phyloP scores from a whole-genome alignment of 2,888 invertebrate species.

The Pollenia angustigena region DNA sequence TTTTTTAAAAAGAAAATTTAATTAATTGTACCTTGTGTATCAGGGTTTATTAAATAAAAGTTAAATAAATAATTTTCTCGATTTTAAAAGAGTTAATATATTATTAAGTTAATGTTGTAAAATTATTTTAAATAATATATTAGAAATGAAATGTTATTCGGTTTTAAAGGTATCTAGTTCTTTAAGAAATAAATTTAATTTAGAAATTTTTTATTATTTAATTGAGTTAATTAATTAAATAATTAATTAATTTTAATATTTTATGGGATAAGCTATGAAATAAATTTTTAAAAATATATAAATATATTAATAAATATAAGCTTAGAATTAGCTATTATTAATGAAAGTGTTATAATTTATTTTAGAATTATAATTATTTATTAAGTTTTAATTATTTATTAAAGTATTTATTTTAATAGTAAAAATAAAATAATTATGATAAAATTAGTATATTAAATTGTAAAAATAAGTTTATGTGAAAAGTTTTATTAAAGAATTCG shows the following conservation, averaged over 20 bases:
- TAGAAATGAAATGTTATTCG: slow-evolving; percentile 87
- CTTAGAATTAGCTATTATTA: slow-evolving; percentile 86
- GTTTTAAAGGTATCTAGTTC: slow-evolving; percentile 87
- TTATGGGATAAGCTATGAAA: slow-evolving; percentile 87
- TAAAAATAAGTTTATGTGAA: slow-evolving; percentile 67
- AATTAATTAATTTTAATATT: slow-evolving; percentile 84
- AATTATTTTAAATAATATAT: slow-evolving; percentile 87
- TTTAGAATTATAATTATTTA: slow-evolving; percentile 84
- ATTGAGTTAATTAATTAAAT: slow-evolving; percentile 80
- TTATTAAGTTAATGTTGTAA: slow-evolving; percentile 85
- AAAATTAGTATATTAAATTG: slow-evolving; percentile 86
- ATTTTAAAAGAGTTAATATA: slow-evolving; percentile 86
- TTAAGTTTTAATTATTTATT: slow-evolving; percentile 84
- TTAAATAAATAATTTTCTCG: slow-evolving; percentile 85
- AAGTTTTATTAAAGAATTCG: slow-evolving; percentile 87
- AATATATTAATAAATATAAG: slow-evolving; percentile 84
- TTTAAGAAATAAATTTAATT: slow-evolving; percentile 84
- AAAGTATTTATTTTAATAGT: slow-evolving; percentile 83
- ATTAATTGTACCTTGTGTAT: slow-evolving; percentile 90
- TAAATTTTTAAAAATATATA: slow-evolving; percentile 85
- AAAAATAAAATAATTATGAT: slow-evolving; percentile 85
- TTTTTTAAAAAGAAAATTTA: slow-evolving; percentile 82
- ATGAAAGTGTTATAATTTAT: slow-evolving; percentile 85
- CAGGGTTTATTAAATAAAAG: slow-evolving; percentile 87
- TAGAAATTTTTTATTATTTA: slow-evolving; percentile 79